These are phyloP conservation scores for Oncorhynchus gorbuscha DNA, from an alignment of 2,113 vertebrate genomes.

Conservation along the genomic window DNA sequence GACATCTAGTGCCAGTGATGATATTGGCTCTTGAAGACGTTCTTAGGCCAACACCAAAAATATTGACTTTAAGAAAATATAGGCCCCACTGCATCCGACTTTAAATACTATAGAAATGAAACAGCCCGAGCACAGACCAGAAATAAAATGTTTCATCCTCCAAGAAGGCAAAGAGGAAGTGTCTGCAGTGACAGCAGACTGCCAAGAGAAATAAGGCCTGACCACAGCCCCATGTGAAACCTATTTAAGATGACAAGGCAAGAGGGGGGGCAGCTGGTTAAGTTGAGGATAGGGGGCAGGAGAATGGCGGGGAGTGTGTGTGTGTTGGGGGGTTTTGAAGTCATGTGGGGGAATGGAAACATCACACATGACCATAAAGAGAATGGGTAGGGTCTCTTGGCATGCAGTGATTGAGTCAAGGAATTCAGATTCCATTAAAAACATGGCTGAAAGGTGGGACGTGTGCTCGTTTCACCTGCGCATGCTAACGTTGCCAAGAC, in stretches of 20 bases:
- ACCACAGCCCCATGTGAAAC: constrained; percentile 87
- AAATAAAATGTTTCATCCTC: constrained; percentile 87
- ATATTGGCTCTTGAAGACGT: constrained; percentile 74
- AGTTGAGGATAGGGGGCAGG: no score
- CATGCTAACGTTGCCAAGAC: no score
- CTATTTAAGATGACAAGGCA: constrained; percentile 79
- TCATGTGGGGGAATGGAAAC: constrained; percentile 2
- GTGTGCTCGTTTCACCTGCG: no score
- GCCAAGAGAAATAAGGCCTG: constrained; percentile 90
- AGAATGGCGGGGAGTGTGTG: no score
- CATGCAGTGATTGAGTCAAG: not conserved
- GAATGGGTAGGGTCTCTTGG: not conserved
- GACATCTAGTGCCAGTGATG: constrained; percentile 75
- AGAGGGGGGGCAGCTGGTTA: constrained; percentile 52
- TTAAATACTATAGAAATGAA: constrained; percentile 91
- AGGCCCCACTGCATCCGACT: constrained; percentile 78
- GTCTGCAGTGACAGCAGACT: constrained; percentile 78
- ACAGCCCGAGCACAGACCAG: constrained; percentile 75
- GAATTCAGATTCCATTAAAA: constrained; percentile 1
- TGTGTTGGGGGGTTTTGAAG: no score
- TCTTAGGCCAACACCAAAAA: constrained; percentile 79
- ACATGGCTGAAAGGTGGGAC: not conserved
- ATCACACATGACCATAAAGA: not conserved
- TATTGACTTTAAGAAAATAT: constrained; percentile 66
- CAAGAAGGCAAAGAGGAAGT: constrained; percentile 84